These are phyloP conservation scores for Brachionus plicatilis DNA, from an alignment of 1,140 invertebrate genomes.

Conservation along the genomic window DNA sequence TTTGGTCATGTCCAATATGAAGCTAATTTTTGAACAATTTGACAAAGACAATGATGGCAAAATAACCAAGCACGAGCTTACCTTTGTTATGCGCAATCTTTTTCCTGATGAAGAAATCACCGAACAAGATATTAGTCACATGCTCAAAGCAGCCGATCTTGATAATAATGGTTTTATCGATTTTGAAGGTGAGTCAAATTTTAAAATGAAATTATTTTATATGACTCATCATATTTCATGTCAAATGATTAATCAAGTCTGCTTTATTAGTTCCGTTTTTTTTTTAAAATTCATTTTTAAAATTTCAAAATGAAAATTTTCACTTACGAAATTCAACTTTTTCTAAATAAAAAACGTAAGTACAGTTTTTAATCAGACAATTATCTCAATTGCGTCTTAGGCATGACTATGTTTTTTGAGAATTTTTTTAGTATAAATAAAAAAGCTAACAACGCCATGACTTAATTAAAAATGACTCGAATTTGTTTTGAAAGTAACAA, in stretches of 20 bases:
- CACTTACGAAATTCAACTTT: background rate
- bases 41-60: slow-evolving; percentile 39
- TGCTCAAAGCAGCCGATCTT: slow-evolving; percentile 35
- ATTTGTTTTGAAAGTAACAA: background rate
- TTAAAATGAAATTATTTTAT: background rate
- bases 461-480: background rate
- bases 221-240: background rate
- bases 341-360: background rate
- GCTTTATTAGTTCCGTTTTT: background rate
- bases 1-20: slow-evolving; percentile 30
- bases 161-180: slow-evolving; percentile 36
- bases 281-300: background rate
- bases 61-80: slow-evolving; percentile 33
- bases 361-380: background rate
- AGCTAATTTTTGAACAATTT: slow-evolving; percentile 37
- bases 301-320: background rate
- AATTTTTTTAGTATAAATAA: background rate
- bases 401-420: background rate
- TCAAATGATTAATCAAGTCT: background rate
- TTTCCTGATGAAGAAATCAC: slow-evolving; percentile 34
- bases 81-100: slow-evolving; percentile 33
- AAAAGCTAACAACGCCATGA: background rate
- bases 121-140: slow-evolving; percentile 30
- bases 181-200: slow-evolving; percentile 20
- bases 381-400: background rate